Base-by-base conservation (phyloP, 1,140 invertebrate genomes). In the Ceratina australensis region DNA sequence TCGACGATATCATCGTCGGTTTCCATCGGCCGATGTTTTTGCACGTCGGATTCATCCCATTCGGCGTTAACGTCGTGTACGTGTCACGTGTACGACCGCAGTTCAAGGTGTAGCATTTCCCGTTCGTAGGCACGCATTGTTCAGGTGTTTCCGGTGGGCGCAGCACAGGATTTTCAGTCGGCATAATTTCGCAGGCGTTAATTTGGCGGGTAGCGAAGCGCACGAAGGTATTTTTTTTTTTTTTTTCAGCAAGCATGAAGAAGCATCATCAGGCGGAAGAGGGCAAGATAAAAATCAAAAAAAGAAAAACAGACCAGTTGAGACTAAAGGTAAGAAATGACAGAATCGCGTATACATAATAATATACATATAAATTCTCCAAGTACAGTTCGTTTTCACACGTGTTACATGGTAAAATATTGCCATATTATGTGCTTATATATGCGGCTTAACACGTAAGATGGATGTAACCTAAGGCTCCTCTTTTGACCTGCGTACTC, bases 221-320 rank as follows among this genome's bases (percentile, higher is more conserved):
- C 86, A 92, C 90, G 90, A 87, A 92, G 91, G 89, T 74, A 47
- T 72, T 42, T 42, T 42, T 92, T 86, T 80, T 56, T 72, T 42
- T 42, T 42, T 92, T 86, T 80, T 92, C 91, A 93, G 92, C 92
- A 92, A 92, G 91, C 91, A 92, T 93, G 92, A 92, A 93, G 92
- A 93, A 93, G 92, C 91, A 92, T 93, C 92, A 89, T 92, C 92
- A 93, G 90, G 92, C 92, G 91, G 82, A 83, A 93, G 90, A 93
- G 90, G 92, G 91, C 92, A 92, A 92, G 91, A 92, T 92, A 90
- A 92, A 92, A 92, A 92, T 92, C 90, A 92, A 92, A 92, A 92
- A 92, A 92, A 92, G 88, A 92, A 91, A 92, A 92, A 89, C 91
- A 92, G 88, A 90, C 89, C 89, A 92, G 90, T 92, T 91, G 88